Evolutionary conservation across 1,140 invertebrate species (phyloP), one percentile per base, ranked within the genome.

Genomic region (fruit fly (Drosophila melanogaster)): DNA sequence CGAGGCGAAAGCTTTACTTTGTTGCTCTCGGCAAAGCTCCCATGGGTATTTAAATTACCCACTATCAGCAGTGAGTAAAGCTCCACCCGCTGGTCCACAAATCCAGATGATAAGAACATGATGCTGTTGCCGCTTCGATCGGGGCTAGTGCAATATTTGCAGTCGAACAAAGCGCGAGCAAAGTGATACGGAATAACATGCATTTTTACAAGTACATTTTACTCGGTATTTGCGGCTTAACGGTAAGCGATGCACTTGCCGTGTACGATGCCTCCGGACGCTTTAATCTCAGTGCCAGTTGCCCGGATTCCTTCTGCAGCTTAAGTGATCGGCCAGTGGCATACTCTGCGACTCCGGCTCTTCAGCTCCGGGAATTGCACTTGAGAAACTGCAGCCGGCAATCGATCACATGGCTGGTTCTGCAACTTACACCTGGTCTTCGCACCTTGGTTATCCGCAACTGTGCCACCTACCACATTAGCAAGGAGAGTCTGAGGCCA

Each of bases 371-470:
- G 46, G 72, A 81, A 40, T 56, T 91, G 12, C 61, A 79, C 11
- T 14, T 90, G 37, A 67, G 35, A 11, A 56, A 90, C 50, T 77
- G 72, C 19, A 50, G 55, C 11, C 33, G 84, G 11, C 41, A 59
- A 2, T 14, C 40, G 1, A 33, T 83, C 15, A 71, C 87, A 0
- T 26, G 60, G 38, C 40, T 66, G 12, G 30, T 90, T 19, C 46
- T 91, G 7, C 60, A 56, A 2, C 41, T 60, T 7, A 64, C 71
- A 5, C 84, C 89, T n/a, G 69, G 84, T 24, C 49, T 91, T 2
- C 49, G 54, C 12, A 65, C 58, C 0, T 38, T 91, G n/a, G 35
- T 80, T 7, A 26, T 91, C 46, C 70, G 71, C 7, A 80, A 81
- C 51, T 81, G 90, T 33, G 58, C 57, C 24, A 14, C 77, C 1